A percentile compares a stretch with the other conserved stretches of the same genome.
Conservation (phyloP, 2,797 vertebrate species). For the Cyclopterus lumpus region DNA sequence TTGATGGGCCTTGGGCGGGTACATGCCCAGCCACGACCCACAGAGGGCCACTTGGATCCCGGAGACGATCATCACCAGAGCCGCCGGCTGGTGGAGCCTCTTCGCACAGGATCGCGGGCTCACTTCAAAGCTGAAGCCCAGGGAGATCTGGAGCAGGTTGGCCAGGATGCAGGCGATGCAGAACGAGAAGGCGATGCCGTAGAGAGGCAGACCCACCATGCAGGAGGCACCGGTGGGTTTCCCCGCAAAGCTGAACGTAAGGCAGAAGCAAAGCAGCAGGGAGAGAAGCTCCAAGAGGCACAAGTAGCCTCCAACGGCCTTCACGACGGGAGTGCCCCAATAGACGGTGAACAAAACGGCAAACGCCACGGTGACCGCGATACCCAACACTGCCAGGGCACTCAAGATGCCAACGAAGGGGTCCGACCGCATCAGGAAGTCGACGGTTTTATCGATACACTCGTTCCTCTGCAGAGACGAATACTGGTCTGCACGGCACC, state of each 20-base stretch:
- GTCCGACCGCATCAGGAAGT: constrained; percentile 55
- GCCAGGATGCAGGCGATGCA: constrained; percentile 77
- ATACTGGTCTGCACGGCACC: accelerated
- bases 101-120: constrained; percentile 26
- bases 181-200: constrained; percentile 68
- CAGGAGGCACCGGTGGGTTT: constrained; percentile 48
- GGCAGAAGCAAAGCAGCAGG: constrained; percentile 60
- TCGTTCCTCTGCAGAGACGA: neutral
- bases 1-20: accelerated
- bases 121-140: constrained; percentile 71
- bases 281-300: constrained; percentile 73
- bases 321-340: constrained; percentile 71
- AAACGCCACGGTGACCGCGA: constrained; percentile 51
- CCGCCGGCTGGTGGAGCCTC: constrained; percentile 60
- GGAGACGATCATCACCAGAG: constrained; percentile 48
- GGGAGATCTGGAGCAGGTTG: constrained; percentile 75
- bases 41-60: constrained; percentile 67
- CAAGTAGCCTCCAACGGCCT: constrained; percentile 75
- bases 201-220: constrained; percentile 63
- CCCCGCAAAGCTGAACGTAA: constrained; percentile 48
- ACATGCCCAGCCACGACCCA: constrained; percentile 50
- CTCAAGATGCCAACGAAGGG: constrained; percentile 55
- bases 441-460: constrained; percentile 32
- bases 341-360: constrained; percentile 59
- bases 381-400: constrained; percentile 34